Conservation (phyloP, 2,888 invertebrate genomes). For the Lycaena phlaeas region DNA sequence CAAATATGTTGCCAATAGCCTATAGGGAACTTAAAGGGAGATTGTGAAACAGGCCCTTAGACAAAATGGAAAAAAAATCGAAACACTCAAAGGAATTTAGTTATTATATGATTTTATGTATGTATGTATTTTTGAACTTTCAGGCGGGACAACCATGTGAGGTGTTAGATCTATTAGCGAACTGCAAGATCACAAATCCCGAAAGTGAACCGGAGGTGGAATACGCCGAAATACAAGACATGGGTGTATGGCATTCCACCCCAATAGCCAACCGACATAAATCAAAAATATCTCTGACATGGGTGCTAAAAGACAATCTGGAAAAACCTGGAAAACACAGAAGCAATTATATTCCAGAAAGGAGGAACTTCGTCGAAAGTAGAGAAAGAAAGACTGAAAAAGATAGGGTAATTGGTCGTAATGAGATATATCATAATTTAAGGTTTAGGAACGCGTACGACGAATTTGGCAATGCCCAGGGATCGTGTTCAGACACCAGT, state of each 20-base stretch:
- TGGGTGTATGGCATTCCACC: constrained; percentile 67
- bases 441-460: constrained; percentile 56
- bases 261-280: constrained; percentile 57
- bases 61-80: too few species aligned
- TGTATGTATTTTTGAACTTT: too few species aligned
- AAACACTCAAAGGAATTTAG: too few species aligned
- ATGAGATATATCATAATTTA: constrained; percentile 62
- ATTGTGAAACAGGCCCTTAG: too few species aligned
- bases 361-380: constrained; percentile 29
- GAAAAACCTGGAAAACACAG: constrained; percentile 38
- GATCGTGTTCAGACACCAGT: constrained; percentile 44
- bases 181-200: constrained; percentile 42
- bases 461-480: constrained; percentile 46
- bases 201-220: constrained; percentile 40
- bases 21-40: too few species aligned
- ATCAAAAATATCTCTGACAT: constrained; percentile 81
- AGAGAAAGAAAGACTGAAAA: constrained; percentile 34
- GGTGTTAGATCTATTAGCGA: constrained; percentile 51
- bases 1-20: too few species aligned
- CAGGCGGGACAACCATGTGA: constrained; percentile 36
- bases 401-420: constrained; percentile 52
- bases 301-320: constrained; percentile 80
- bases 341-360: constrained; percentile 27
- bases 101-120: too few species aligned
- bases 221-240: constrained; percentile 58